These are phyloP conservation scores for Darevskia mixta DNA, from an alignment of 2,797 vertebrate species.

Conservation along the genomic window DNA sequence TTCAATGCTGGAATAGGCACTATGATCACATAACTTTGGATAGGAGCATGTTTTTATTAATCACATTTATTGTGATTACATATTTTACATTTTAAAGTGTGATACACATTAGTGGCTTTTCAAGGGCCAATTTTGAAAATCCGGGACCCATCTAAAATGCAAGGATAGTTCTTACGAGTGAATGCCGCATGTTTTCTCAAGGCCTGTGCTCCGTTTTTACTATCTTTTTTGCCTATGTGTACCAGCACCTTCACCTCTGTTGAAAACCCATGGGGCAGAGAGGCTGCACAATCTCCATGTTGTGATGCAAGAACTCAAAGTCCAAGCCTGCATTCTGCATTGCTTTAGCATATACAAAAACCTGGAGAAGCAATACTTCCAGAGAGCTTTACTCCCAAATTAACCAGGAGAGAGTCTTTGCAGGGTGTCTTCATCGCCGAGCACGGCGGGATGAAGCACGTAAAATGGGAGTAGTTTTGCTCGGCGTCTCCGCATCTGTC, in stretches of 20 bases:
- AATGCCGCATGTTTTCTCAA: background rate
- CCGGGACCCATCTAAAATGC: background rate
- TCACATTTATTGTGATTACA: background rate
- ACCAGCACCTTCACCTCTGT: background rate
- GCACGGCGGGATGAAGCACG: constrained; percentile 81
- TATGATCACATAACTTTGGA: background rate
- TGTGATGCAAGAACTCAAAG: background rate
- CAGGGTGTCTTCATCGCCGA: constrained; percentile 44
- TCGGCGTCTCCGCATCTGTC: constrained; percentile 90
- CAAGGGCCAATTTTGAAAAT: background rate
- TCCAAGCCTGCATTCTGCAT: background rate
- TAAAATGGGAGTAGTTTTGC: constrained; percentile 91
- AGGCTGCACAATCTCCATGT: background rate
- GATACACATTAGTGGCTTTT: background rate
- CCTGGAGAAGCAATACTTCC: background rate
- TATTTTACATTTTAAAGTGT: background rate
- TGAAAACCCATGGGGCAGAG: background rate
- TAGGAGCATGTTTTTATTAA: background rate
- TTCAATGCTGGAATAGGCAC: background rate
- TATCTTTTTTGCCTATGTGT: background rate
- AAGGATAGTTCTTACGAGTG: background rate
- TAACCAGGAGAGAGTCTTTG: background rate
- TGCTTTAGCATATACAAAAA: background rate
- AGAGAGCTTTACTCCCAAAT: constrained; percentile 39
- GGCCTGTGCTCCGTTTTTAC: background rate